Base-by-base conservation (phyloP, 2,113 vertebrate species). In the Hippopotamus amphibius region DNA sequence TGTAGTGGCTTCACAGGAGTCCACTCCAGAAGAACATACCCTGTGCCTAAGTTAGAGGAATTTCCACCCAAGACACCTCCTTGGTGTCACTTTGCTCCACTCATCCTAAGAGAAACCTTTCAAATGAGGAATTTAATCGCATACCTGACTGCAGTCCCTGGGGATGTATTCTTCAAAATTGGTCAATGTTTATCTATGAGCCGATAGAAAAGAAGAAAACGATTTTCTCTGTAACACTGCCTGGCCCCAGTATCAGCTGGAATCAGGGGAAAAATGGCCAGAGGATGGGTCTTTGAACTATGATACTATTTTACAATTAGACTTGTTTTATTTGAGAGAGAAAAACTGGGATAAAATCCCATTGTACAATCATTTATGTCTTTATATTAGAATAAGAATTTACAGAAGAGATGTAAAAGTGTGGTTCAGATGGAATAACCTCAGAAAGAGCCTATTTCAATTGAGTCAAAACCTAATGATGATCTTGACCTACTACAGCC, bases 271-370 rank as follows among this genome's bases (percentile, higher is more conserved):
- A 55, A 74, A 77, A 79, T n/a, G 19, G 0, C 30, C 33, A n/a
- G 30, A 79, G 76, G 55, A 79, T 55, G 50, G 76, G 50, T 79
- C 76, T 79, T 55, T n/a, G 76, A 79, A 79, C 48, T 79, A 53
- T 55, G 48, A 50, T 55, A 53, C 50, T 79, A 55, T 79, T 53
- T n/a, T n/a, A 79, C 17, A 53, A 22, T n/a, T 22, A 22, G 76
- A 79, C 19, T 13, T n/a, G 48, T 53, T n/a, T 79, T 55, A 33
- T 79, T n/a, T 55, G 76, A 21, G n/a, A 68, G 65, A 77, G 74
- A 19, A 79, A 79, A 55, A 79, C 11, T 22, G 30, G 76, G 30
- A 24, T 7, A 33, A 79, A 30, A 55, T 53, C 16, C 74, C 74
- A 77, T 77, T 28, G 6, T 53, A 53, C 30, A 55, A 13, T 55